Evolutionary conservation across 2,888 invertebrate species (phyloP).

Genomic region (Philopedon plagiatum): DNA sequence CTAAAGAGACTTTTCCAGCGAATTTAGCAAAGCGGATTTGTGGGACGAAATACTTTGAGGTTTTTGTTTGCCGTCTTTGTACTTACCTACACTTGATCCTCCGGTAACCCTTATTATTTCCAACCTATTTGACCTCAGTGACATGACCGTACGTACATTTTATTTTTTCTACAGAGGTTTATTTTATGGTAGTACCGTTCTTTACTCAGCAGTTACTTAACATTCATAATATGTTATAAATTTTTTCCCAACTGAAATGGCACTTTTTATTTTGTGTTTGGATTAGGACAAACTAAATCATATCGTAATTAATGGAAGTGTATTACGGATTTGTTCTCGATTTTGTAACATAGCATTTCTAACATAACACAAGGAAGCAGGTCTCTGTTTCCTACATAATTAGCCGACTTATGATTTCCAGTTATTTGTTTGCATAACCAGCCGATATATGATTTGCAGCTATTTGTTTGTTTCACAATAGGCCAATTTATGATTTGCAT

Average conservation of each 20-base stretch:
- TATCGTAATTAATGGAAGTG: too few species aligned
- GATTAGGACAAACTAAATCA: too few species aligned
- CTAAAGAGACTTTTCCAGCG: neutral
- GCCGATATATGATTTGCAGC: too few species aligned
- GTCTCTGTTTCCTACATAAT: too few species aligned
- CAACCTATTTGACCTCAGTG: slow-evolving; percentile 1
- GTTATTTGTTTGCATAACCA: too few species aligned
- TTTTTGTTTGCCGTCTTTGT: slow-evolving; percentile 8
- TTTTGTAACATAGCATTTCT: too few species aligned
- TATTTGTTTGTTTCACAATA: neutral
- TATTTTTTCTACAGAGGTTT: neutral
- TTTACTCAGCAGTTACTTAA: neutral
- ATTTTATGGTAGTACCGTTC: neutral
- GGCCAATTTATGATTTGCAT: neutral
- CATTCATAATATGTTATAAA: neutral
- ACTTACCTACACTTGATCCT: slow-evolving; percentile 18
- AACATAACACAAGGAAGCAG: too few species aligned
- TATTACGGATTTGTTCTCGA: too few species aligned
- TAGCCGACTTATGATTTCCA: too few species aligned
- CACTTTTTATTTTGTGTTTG: too few species aligned
- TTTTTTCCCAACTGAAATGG: too few species aligned
- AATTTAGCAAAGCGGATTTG: slow-evolving; percentile 3
- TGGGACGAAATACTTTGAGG: slow-evolving; percentile 3
- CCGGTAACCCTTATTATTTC: slow-evolving; percentile 9
- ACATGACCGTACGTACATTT: slow-evolving; percentile 11